A percentile compares a stretch with the other conserved stretches of the same genome.
Evolutionary conservation across 2,888 invertebrate genomes (phyloP).

Genomic region (Acanthopleura granulata): DNA sequence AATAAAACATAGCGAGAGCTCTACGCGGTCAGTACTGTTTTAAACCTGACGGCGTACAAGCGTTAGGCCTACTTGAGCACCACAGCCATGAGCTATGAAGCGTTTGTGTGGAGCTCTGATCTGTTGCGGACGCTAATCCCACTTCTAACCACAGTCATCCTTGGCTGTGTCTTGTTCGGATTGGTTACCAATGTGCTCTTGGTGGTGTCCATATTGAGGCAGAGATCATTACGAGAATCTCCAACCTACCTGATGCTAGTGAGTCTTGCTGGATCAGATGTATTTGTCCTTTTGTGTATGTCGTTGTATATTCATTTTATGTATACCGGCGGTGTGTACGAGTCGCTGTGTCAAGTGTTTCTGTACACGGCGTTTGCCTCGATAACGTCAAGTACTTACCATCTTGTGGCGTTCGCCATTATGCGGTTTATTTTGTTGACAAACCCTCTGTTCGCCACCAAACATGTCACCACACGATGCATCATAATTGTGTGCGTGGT

Average conservation of each 20-base stretch:
- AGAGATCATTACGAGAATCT: not conserved
- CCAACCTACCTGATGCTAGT: not conserved
- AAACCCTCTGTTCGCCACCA: not conserved
- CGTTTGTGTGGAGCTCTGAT: too few relatives aligned
- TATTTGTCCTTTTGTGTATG: not conserved
- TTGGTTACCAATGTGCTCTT: not conserved
- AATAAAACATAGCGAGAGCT: too few relatives aligned
- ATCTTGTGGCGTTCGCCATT: not conserved
- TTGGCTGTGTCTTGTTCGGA: not conserved
- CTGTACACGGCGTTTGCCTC: not conserved
- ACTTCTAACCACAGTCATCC: too few relatives aligned
- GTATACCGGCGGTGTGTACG: not conserved
- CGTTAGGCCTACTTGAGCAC: too few relatives aligned
- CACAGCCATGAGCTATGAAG: too few relatives aligned
- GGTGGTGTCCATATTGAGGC: not conserved
- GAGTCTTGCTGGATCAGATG: not conserved
- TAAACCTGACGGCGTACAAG: too few relatives aligned
- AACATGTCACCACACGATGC: not conserved
- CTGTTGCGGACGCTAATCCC: too few relatives aligned
- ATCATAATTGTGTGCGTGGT: not conserved
- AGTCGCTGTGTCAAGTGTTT: not conserved
- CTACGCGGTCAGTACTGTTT: too few relatives aligned
- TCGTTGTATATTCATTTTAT: not conserved
- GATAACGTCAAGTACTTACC: not conserved
- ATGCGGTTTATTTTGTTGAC: not conserved